Percentiles rank a stretch among this genome's conserved stretches.
Conservation (phyloP, 2,113 vertebrate genomes). For the Petaurus breviceps region DNA sequence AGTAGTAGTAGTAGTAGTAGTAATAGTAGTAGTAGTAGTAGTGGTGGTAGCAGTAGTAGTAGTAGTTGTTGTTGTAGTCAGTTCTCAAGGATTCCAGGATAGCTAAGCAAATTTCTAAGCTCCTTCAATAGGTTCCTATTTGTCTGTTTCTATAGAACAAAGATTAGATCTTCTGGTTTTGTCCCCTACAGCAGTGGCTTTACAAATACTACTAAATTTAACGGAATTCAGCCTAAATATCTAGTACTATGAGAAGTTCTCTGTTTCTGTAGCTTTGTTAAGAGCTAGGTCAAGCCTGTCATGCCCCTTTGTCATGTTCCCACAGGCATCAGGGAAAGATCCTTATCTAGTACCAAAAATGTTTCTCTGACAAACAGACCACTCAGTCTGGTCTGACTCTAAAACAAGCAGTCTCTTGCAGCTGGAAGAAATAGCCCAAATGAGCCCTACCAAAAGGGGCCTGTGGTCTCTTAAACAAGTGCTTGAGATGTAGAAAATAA, state of each 20-base stretch:
- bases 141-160: not conserved
- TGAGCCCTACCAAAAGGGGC: not conserved
- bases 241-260: not conserved
- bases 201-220: not conserved
- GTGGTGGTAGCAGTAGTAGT: too few species aligned
- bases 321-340: not conserved
- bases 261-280: not conserved
- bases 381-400: not conserved
- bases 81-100: not conserved
- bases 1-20: too few species aligned
- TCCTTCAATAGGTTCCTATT: not conserved
- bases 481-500: conserved; percentile 56
- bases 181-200: not conserved
- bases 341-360: not conserved
- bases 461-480: not conserved
- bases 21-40: too few species aligned
- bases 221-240: not conserved
- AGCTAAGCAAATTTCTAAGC: not conserved
- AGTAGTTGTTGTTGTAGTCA: too few species aligned
- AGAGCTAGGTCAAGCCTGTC: fast-evolving
- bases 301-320: not conserved
- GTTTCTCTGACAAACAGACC: not conserved
- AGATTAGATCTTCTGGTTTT: not conserved
- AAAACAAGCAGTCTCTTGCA: not conserved
- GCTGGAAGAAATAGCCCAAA: not conserved